Evolutionary conservation across 2,888 invertebrate species (phyloP).

Genomic region (Labia minor): DNA sequence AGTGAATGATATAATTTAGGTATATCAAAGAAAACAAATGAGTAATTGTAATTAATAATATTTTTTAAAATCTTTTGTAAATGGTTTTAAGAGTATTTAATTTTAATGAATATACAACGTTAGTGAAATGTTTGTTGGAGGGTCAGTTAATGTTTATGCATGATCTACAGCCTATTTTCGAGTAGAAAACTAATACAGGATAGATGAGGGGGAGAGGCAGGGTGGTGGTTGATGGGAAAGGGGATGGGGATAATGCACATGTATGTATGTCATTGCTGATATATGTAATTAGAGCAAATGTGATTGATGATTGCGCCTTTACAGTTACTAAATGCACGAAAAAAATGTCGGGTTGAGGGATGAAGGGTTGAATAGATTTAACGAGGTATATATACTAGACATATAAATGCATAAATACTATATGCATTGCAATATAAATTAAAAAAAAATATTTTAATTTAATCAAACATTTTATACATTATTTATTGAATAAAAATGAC

Average conservation of each 20-base stretch:
- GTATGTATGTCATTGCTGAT: not conserved
- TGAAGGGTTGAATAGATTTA: not conserved
- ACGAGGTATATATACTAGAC: constrained; percentile 2
- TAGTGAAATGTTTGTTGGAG: too few species aligned
- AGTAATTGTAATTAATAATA: too few species aligned
- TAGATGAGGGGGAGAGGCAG: too few species aligned
- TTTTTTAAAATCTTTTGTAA: too few species aligned
- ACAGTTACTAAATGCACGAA: not conserved
- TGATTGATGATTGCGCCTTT: constrained; percentile 13
- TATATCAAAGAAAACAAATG: too few species aligned
- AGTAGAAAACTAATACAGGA: too few species aligned
- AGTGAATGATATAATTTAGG: too few species aligned
- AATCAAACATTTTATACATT: not conserved
- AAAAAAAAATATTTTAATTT: not conserved
- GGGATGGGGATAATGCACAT: not conserved
- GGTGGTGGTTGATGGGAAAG: not conserved
- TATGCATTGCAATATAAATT: too few species aligned
- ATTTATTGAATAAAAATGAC: not conserved
- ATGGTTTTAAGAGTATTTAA: too few species aligned
- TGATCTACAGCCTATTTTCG: too few species aligned
- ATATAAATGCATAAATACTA: not conserved
- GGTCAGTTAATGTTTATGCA: too few species aligned
- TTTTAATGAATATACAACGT: too few species aligned
- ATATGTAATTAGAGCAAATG: constrained; percentile 7
- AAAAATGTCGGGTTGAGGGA: not conserved